phyloP scores from a whole-genome alignment of 2,113 vertebrate genomes.

The Ursus arctos region DNA sequence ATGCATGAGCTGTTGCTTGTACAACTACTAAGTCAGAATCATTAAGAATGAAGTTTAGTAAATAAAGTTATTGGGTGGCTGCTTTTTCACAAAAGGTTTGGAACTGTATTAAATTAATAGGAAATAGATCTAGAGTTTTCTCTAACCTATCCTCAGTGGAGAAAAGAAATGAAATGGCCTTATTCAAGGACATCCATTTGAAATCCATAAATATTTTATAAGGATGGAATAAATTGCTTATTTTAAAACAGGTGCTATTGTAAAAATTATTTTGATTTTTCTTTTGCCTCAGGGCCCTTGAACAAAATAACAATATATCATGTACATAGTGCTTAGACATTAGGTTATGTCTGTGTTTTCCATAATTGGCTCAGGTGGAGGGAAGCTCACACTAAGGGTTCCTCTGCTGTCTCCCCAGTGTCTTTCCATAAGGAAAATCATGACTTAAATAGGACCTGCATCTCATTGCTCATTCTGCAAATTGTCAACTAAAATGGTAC shows the following conservation, averaged over 20 bases:
- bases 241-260: conserved; percentile 81
- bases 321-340: conserved; percentile 57
- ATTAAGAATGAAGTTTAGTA: conserved; percentile 75
- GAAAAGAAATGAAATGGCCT: conserved; percentile 77
- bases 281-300: conserved; percentile 77
- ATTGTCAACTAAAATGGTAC: conserved; percentile 71
- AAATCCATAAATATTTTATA: conserved; percentile 85
- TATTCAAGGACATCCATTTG: conserved; percentile 81
- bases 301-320: conserved; percentile 80
- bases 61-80: conserved; percentile 77
- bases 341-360: conserved; percentile 76
- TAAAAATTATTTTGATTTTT: conserved; percentile 83
- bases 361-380: conserved; percentile 72
- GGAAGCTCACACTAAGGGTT: conserved; percentile 44
- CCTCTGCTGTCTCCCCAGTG: conserved; percentile 17
- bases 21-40: conserved; percentile 49
- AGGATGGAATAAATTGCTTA: conserved; percentile 77
- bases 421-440: conserved; percentile 55
- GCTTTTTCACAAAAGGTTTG: conserved; percentile 77
- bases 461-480: conserved; percentile 58
- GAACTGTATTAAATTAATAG: conserved; percentile 77
- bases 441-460: conserved; percentile 63
- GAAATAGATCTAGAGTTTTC: conserved; percentile 78
- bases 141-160: conserved; percentile 76
- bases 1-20: conserved; percentile 69